Evolutionary conservation across 2,888 invertebrate genomes (phyloP), one percentile per base, ranked within the genome.

Genomic region (Tinea pellionella): DNA sequence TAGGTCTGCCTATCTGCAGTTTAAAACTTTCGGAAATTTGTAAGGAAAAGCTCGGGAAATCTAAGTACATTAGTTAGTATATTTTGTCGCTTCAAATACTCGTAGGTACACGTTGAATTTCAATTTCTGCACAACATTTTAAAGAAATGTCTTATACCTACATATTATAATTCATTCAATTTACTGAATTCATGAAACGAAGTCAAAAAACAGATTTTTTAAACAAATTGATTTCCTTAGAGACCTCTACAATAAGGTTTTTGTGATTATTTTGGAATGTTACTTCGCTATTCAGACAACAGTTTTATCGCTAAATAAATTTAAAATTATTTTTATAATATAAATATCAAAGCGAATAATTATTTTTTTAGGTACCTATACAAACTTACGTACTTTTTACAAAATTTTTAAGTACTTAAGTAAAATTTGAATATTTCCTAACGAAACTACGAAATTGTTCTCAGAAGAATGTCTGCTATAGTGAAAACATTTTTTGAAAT

Each of bases 201-300:
- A 53, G 63, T 61, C 63, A 63, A 61, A 61, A 61, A 64, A 67
- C 66, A 66, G 66, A 66, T n/a, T n/a, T n/a, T n/a, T n/a, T n/a
- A n/a, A n/a, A n/a, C n/a, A n/a, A n/a, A n/a, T 67, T 68, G 68
- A 72, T 72, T 70, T 68, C 66, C 66, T 66, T 62, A 60, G 66
- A 71, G 66, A 65, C 67, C 65, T 64, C 63, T 62, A 64, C 68
- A 68, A 69, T 69, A 65, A 69, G 65, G 69, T 69, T 70, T 69
- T 62, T 67, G 63, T 65, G 69, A 67, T 69, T 69, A 68, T 63
- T 76, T 57, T 75, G 12, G 16, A 53, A 53, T 24, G 47, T 47
- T 47, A 47, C 13, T 47, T 15, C 15, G 15, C 37, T 37, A 37
- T 9, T 9, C 37, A 37, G 30, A 7, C 30, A 37, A 37, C 9